Percentiles rank a stretch among this genome's conserved stretches.
Conservation (phyloP, 2,797 vertebrate genomes). For the Halcyon leucocephala region DNA sequence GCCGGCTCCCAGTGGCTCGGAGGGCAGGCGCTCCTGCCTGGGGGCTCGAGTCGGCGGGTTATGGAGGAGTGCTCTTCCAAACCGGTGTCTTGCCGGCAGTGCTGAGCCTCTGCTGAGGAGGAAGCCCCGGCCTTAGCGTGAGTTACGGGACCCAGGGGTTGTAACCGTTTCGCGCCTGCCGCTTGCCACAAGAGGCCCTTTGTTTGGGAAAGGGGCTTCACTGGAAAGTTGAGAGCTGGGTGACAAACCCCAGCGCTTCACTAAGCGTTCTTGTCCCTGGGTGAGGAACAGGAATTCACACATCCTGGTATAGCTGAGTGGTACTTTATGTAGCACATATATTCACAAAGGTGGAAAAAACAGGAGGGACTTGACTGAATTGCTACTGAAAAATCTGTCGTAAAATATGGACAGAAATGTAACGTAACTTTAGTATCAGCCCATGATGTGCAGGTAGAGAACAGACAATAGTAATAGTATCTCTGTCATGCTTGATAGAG, state of each 20-base stretch:
- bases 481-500: neutral
- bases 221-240: no score
- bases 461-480: neutral
- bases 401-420: neutral
- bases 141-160: accelerated
- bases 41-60: neutral
- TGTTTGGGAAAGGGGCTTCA: neutral
- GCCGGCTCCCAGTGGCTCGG: neutral
- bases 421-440: neutral
- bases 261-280: no score
- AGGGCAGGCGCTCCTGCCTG: neutral
- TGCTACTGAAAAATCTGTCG: neutral
- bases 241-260: no score
- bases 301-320: neutral
- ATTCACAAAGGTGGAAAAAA: neutral
- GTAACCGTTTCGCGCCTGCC: no score
- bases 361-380: neutral
- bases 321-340: accelerated
- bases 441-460: neutral
- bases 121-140: neutral
- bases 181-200: neutral
- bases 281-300: neutral
- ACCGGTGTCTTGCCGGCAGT: neutral
- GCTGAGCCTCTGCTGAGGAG: neutral
- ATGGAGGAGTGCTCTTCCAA: neutral